Conservation (phyloP, 2,888 invertebrate species). For the Sericinus montela region DNA sequence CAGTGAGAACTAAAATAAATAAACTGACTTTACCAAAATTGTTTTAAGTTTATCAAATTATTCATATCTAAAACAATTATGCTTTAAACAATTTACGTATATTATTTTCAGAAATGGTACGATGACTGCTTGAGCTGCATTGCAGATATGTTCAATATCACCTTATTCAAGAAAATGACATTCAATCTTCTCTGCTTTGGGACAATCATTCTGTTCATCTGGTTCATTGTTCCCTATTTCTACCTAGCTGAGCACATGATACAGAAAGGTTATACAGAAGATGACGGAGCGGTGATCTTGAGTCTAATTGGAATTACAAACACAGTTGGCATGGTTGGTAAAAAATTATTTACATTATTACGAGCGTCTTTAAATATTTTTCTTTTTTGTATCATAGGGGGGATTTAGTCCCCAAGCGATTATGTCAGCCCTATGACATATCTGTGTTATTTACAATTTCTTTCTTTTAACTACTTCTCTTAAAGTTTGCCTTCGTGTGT, state of each 20-base stretch:
- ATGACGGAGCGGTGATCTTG: slow-evolving; percentile 88
- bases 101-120: slow-evolving; percentile 60
- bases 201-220: slow-evolving; percentile 93
- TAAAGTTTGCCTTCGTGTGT: too few relatives aligned
- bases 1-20: too few relatives aligned
- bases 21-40: too few relatives aligned
- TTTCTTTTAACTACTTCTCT: too few relatives aligned
- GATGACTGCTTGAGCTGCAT: slow-evolving; percentile 57
- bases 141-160: slow-evolving; percentile 83
- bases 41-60: too few relatives aligned
- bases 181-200: slow-evolving; percentile 91
- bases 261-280: slow-evolving; percentile 82
- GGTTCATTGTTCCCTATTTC: slow-evolving; percentile 97
- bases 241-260: slow-evolving; percentile 93
- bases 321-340: slow-evolving; percentile 91
- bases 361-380: too few relatives aligned
- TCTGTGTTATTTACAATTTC: too few relatives aligned
- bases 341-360: neutral
- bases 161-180: slow-evolving; percentile 86
- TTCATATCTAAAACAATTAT: too few relatives aligned
- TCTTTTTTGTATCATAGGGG: too few relatives aligned
- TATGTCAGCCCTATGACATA: too few relatives aligned
- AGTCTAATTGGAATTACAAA: slow-evolving; percentile 94
- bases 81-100: too few relatives aligned
- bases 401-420: too few relatives aligned